Conservation (phyloP, 2,797 vertebrate species). For the Morus bassanus region DNA sequence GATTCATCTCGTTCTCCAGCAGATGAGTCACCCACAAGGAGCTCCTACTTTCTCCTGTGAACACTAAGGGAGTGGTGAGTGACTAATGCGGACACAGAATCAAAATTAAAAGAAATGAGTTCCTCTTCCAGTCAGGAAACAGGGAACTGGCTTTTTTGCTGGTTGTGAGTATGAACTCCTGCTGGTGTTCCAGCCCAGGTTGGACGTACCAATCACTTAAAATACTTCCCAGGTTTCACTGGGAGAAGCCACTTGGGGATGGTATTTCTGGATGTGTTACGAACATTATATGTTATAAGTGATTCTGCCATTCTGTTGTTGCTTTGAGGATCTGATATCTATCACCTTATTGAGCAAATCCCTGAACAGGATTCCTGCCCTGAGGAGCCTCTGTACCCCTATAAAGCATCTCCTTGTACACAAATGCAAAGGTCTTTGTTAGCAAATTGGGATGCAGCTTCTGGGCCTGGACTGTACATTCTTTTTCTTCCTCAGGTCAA, state of each 20-base stretch:
- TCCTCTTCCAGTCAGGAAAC: background rate
- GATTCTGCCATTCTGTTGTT: background rate
- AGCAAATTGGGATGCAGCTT: background rate
- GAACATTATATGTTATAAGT: background rate
- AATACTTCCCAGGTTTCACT: background rate
- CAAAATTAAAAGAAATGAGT: conserved; percentile 1
- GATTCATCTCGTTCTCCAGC: background rate
- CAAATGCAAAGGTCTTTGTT: background rate
- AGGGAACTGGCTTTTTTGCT: background rate
- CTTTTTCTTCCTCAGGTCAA: background rate
- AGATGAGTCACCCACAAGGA: background rate
- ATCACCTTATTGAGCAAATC: background rate
- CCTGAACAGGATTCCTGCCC: background rate
- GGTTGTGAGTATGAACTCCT: background rate
- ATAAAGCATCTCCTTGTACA: background rate
- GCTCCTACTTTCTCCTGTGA: conserved; percentile 4
- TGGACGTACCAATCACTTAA: background rate
- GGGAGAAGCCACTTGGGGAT: background rate
- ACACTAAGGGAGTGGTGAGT: background rate
- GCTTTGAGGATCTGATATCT: background rate
- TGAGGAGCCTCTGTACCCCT: background rate
- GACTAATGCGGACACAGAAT: background rate
- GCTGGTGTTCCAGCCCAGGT: background rate
- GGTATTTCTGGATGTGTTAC: background rate
- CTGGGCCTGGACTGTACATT: accelerated